These are phyloP conservation scores for Erannis defoliaria DNA, from an alignment of 2,888 invertebrate species.

Conservation along the genomic window DNA sequence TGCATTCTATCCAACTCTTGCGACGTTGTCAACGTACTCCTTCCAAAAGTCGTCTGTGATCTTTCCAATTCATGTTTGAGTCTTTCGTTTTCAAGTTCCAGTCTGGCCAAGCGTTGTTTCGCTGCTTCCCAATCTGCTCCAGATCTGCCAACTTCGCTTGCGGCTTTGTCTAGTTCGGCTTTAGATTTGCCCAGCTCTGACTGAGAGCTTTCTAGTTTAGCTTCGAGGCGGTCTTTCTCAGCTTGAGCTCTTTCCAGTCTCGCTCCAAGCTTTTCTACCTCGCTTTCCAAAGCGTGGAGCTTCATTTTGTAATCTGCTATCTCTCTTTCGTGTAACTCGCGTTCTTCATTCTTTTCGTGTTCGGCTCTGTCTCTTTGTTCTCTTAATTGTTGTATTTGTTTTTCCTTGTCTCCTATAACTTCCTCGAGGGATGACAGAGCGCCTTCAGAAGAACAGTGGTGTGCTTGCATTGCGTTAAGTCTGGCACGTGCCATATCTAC, in stretches of 20 bases:
- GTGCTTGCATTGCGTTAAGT: constrained; percentile 96
- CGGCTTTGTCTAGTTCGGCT: constrained; percentile 96
- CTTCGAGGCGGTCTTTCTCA: constrained; percentile 96
- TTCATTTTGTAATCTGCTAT: constrained; percentile 98
- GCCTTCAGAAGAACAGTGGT: constrained; percentile 97
- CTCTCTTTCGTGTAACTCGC: constrained; percentile 96
- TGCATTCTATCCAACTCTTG: constrained; percentile 94
- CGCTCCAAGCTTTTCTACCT: constrained; percentile 95
- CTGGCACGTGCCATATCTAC: constrained; percentile 97
- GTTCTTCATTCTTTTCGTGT: constrained; percentile 98
- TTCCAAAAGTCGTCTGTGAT: constrained; percentile 93
- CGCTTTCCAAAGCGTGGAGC: constrained; percentile 95
- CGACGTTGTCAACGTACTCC: constrained; percentile 92
- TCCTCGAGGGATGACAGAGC: constrained; percentile 97
- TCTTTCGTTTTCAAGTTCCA: constrained; percentile 96
- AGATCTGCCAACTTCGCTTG: constrained; percentile 95
- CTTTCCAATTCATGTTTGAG: constrained; percentile 94
- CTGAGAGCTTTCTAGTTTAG: constrained; percentile 96
- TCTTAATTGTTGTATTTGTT: constrained; percentile 97
- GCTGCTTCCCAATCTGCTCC: constrained; percentile 96
- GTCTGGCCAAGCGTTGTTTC: constrained; percentile 92
- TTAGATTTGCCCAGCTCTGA: constrained; percentile 97
- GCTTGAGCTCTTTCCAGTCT: constrained; percentile 95
- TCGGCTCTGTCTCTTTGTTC: constrained; percentile 98
- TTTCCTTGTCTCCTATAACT: constrained; percentile 98